These are phyloP conservation scores for Hyppa rectilinea DNA, from an alignment of 2,888 invertebrate genomes.

Conservation along the genomic window DNA sequence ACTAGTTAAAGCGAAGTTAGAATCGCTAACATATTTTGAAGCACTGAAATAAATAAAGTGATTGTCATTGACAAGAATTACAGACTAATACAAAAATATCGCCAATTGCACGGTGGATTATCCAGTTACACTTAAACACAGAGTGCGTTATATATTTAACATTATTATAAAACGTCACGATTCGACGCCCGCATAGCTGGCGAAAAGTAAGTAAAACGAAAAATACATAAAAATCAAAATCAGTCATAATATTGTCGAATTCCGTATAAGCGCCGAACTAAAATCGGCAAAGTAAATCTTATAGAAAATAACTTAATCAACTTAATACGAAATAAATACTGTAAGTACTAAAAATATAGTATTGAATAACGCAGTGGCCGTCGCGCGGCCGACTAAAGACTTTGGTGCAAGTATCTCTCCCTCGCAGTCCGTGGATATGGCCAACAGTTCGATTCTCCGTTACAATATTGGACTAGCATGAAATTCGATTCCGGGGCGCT, in stretches of 20 bases:
- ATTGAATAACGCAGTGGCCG: conserved; percentile 73
- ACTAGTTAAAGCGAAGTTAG: conserved; percentile 77
- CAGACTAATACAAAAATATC: conserved; percentile 56
- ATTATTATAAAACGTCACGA: conserved; percentile 52
- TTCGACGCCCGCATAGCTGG: conserved; percentile 44
- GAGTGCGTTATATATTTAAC: conserved; percentile 56
- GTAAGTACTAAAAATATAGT: conserved; percentile 86
- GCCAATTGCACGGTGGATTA: conserved; percentile 55
- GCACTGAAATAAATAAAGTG: conserved; percentile 57
- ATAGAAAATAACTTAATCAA: conserved; percentile 78
- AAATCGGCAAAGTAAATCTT: conserved; percentile 69
- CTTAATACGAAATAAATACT: conserved; percentile 90
- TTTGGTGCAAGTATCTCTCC: conserved; percentile 84
- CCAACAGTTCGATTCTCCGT: conserved; percentile 87
- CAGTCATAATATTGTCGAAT: conserved; percentile 80
- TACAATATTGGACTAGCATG: conserved; percentile 89
- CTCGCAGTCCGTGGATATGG: conserved; percentile 83
- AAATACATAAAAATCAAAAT: conserved; percentile 72
- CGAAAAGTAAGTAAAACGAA: conserved; percentile 58
- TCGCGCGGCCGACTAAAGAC: conserved; percentile 77
- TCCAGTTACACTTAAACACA: conserved; percentile 43
- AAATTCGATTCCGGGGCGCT: conserved; percentile 84
- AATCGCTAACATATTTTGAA: conserved; percentile 65
- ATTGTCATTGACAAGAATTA: conserved; percentile 57
- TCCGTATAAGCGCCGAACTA: conserved; percentile 69